Percentiles rank a stretch among this genome's conserved stretches.
Conservation (phyloP, 1,140 invertebrate genomes). For the Hormaphis cornu region DNA sequence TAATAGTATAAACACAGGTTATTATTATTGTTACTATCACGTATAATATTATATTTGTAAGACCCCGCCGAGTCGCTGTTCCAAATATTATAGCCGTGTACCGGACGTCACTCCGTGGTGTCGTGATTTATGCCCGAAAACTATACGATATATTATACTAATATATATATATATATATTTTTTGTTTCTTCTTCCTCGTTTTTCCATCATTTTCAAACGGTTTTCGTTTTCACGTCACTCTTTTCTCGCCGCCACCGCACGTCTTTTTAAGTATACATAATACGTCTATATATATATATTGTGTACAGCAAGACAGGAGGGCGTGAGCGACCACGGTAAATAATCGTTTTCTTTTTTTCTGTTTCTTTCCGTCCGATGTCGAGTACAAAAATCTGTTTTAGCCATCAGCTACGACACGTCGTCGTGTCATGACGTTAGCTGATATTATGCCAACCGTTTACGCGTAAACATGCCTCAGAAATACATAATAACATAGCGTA, state of each 20-base stretch:
- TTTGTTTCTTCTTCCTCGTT: background rate
- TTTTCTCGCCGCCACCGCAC: no score
- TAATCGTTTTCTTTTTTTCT: constrained; percentile 20
- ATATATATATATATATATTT: no score
- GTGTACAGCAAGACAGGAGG: background rate
- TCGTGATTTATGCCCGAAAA: constrained; percentile 25
- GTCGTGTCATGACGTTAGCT: background rate
- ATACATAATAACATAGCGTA: background rate
- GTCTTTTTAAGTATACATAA: background rate
- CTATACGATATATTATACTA: no score
- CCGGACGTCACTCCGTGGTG: background rate
- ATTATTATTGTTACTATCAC: background rate
- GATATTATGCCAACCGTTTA: no score
- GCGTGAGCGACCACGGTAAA: background rate
- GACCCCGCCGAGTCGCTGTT: background rate
- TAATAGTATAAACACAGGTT: no score
- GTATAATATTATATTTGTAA: background rate
- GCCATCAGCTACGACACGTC: constrained; percentile 5
- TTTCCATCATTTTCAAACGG: background rate
- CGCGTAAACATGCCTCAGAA: background rate
- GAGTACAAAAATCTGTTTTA: constrained; percentile 11
- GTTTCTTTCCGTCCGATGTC: background rate
- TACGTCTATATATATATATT: background rate
- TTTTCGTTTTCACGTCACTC: background rate
- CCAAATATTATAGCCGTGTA: no score